These are phyloP conservation scores for Prunella himalayana DNA, from an alignment of 2,113 vertebrate species.

Conservation along the genomic window DNA sequence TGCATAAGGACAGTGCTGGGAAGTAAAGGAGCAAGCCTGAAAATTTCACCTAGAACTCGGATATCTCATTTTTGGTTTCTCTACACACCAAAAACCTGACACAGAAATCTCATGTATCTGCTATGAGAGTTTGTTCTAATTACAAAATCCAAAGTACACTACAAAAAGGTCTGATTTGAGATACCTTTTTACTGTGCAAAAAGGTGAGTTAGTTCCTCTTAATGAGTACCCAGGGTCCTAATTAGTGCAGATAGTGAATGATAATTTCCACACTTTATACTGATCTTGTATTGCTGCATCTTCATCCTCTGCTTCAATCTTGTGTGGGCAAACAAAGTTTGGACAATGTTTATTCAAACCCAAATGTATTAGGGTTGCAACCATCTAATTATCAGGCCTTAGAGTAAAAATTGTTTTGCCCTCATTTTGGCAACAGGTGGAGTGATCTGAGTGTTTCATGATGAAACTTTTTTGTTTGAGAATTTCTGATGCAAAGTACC, in stretches of 20 bases:
- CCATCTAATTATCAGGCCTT: not conserved
- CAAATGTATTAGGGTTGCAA: not conserved
- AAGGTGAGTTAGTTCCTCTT: not conserved
- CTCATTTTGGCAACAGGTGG: not conserved
- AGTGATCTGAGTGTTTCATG: not conserved
- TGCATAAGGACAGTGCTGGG: not conserved
- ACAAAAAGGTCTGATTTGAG: not conserved
- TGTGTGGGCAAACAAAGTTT: not conserved
- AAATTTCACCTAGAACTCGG: not conserved
- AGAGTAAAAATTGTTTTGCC: not conserved
- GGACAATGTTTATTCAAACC: not conserved
- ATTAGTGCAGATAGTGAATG: not conserved
- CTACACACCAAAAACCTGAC: not conserved
- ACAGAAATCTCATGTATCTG: not conserved
- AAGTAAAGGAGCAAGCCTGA: not conserved
- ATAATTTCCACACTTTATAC: not conserved
- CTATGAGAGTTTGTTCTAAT: not conserved
- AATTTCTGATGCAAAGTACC: not conserved
- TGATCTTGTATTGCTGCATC: not conserved
- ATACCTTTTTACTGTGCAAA: not conserved
- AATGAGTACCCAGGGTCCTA: not conserved
- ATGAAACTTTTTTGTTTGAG: not conserved
- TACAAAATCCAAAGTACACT: not conserved
- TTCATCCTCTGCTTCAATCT: not conserved
- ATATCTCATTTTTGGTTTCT: not conserved